Conservation (phyloP, 1,140 invertebrate genomes). For the Brachionus plicatilis region DNA sequence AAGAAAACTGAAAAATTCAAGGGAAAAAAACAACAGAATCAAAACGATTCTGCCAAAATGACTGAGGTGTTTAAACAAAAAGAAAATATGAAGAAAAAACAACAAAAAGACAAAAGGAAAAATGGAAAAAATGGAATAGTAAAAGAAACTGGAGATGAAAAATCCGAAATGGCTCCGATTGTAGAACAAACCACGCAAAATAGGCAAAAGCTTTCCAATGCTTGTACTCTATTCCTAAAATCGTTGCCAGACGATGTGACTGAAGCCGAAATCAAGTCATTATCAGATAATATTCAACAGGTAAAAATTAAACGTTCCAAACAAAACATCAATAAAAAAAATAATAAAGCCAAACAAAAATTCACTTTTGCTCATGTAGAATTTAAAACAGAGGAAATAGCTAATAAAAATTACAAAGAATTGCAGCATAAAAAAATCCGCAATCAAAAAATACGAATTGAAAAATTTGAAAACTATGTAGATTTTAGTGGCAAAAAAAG, state of each 20-base stretch:
- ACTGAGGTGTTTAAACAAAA: background rate
- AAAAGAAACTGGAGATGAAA: background rate
- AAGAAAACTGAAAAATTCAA: background rate
- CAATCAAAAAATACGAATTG: constrained; percentile 46
- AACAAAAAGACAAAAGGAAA: background rate
- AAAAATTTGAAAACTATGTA: too few species aligned
- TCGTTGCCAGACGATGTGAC: constrained; percentile 76
- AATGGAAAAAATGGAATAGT: background rate
- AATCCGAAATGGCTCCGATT: constrained; percentile 38
- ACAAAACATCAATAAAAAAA: constrained; percentile 40
- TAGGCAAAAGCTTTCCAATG: background rate
- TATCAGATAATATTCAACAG: constrained; percentile 64
- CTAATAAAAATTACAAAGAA: constrained; percentile 45
- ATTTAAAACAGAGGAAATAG: constrained; percentile 44
- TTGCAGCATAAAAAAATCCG: constrained; percentile 48
- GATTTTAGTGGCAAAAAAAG: constrained; percentile 43
- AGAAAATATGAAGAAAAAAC: background rate
- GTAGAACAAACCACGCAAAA: constrained; percentile 40
- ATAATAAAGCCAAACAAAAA: constrained; percentile 3
- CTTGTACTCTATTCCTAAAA: constrained; percentile 69
- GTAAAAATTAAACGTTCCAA: constrained; percentile 56
- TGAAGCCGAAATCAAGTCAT: constrained; percentile 68
- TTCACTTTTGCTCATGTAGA: constrained; percentile 50
- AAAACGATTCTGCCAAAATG: background rate
- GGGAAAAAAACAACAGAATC: background rate